Conservation (phyloP, 2,113 vertebrate genomes). For the Alethe castanea region DNA sequence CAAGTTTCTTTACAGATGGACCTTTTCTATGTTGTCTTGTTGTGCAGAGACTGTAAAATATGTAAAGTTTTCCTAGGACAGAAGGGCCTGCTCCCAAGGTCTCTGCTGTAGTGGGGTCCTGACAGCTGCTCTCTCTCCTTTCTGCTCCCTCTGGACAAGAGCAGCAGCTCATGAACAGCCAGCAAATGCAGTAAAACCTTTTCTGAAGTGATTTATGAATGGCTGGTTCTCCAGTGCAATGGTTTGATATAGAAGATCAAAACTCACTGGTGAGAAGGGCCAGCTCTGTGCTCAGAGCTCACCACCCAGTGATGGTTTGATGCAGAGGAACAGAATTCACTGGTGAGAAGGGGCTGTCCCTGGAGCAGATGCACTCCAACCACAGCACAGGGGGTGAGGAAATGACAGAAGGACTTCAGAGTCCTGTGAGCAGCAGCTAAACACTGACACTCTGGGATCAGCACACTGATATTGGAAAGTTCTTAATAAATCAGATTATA, state of each 20-base stretch:
- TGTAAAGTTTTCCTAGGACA: background rate
- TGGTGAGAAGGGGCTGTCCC: background rate
- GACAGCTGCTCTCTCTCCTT: background rate
- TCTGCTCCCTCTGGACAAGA: background rate
- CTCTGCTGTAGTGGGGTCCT: background rate
- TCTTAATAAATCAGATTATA: background rate
- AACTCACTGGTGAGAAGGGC: accelerated
- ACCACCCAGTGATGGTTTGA: too few relatives aligned
- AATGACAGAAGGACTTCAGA: background rate
- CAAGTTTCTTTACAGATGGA: background rate
- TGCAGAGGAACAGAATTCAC: too few relatives aligned
- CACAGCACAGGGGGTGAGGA: background rate
- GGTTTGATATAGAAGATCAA: background rate
- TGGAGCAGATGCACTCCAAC: background rate
- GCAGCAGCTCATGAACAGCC: background rate
- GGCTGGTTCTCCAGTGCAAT: background rate
- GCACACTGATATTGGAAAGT: background rate
- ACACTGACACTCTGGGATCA: background rate
- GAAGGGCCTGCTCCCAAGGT: background rate
- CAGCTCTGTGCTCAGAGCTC: background rate
- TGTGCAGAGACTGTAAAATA: background rate
- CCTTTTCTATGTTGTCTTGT: background rate
- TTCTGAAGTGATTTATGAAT: background rate
- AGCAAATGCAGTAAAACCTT: background rate
- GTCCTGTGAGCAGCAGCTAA: background rate